Base-by-base conservation (phyloP, 2,113 vertebrate genomes). In the Fregata magnificens region DNA sequence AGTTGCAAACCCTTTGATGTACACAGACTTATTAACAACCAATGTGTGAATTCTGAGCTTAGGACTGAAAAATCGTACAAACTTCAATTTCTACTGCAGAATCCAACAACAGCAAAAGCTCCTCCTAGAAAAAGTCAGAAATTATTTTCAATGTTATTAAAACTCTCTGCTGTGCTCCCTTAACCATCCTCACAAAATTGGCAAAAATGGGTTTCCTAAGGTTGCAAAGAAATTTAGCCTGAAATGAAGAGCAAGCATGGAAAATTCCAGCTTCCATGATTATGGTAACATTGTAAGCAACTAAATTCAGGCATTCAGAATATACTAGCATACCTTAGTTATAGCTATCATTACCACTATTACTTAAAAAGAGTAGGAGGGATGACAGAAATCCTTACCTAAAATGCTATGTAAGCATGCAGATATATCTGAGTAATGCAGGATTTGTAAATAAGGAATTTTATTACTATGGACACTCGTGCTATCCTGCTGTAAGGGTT, bases 401-500 rank as follows among this genome's bases (percentile, higher is more conserved):
- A 84, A 86, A 86, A 56, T 61, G 7, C 7, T 66, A 2, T 34
- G 10, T 13, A 85, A 32, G 26, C 21, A 47, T 40, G 18, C 22
- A 69, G 21, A 8, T 29, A 32, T n/a, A 63, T 38, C 8, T 80
- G 16, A 92, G 34, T 38, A 77, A 70, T 40, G 40, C 2, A 74
- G 13, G 11, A 31, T 78, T 52, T 50, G 22, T 45, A 91, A 63
- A 56, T 32, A 63, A 62, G n/a, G 45, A 38, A 32, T 47, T 78
- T 70, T 38, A 25, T 78, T 34, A 16, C 32, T 63, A 7, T 1
- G 1, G 32, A 50, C 24, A 34, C 16, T 32, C 0, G 0, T 34
- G 42, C 12, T 59, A 16, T 40, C 21, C 6, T 82, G 34, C 40
- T 66, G 11, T 28, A 25, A 69, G 25, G 6, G 5, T 22, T 74